Percentiles rank a stretch among this genome's conserved stretches.
These are phyloP conservation scores for Drosophila arawakana DNA, from an alignment of 1,140 invertebrate species.

Conservation along the genomic window DNA sequence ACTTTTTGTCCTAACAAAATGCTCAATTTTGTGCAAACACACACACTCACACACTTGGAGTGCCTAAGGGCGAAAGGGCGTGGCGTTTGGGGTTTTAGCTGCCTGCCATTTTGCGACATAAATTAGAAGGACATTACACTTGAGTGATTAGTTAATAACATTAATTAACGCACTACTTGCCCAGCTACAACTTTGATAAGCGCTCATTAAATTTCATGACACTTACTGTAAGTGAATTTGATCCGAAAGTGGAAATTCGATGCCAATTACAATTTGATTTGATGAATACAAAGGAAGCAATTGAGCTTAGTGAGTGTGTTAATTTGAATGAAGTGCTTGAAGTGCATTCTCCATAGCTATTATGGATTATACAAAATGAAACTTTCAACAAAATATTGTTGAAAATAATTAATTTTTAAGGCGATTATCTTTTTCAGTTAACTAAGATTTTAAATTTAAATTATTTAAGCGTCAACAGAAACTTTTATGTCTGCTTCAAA, in stretches of 20 bases:
- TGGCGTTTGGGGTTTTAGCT: constrained; percentile 31
- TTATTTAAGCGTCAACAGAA: no score
- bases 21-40: constrained; percentile 61
- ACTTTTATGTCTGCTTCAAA: no score
- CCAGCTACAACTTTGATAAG: constrained; percentile 7
- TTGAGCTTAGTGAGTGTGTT: not conserved
- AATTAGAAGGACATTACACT: constrained; percentile 64
- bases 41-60: constrained; percentile 20
- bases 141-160: constrained; percentile 67
- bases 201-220: constrained; percentile 40
- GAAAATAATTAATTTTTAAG: no score
- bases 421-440: not conserved
- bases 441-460: no score
- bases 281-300: not conserved
- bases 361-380: no score
- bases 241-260: constrained; percentile 9
- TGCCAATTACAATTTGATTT: constrained; percentile 10
- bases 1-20: constrained; percentile 60
- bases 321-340: not conserved
- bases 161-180: constrained; percentile 67
- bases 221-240: constrained; percentile 3
- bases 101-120: constrained; percentile 47
- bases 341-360: not conserved
- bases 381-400: no score
- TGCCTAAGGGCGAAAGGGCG: not conserved